Conservation (phyloP, 2,797 vertebrate species). For the Salarias fasciatus region DNA sequence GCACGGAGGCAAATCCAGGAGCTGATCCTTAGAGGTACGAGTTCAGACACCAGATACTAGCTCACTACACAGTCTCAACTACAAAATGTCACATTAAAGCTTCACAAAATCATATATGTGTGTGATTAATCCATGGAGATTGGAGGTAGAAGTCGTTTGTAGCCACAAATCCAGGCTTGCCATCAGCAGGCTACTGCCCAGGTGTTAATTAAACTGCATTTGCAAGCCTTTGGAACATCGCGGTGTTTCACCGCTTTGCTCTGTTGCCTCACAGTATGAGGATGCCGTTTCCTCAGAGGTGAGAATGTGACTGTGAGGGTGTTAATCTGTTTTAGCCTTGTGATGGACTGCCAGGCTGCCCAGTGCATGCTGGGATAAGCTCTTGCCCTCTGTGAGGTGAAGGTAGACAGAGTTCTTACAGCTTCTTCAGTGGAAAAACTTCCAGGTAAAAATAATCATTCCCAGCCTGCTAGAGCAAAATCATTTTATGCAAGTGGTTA, state of each 20-base stretch:
- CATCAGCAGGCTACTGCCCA: constrained; percentile 20
- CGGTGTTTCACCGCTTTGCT: constrained; percentile 39
- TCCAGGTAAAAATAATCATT: too few relatives aligned
- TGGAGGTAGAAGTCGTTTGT: constrained; percentile 2
- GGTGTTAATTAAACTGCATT: constrained; percentile 55
- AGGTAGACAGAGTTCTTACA: constrained; percentile 10
- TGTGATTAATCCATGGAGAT: constrained; percentile 6
- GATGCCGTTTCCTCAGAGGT: constrained; percentile 53
- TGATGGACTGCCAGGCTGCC: constrained; percentile 39
- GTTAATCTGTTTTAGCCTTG: constrained; percentile 54
- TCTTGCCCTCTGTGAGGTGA: constrained; percentile 36
- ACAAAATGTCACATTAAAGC: constrained; percentile 27
- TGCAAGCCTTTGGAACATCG: constrained; percentile 33
- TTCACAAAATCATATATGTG: constrained; percentile 1
- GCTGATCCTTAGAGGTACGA: constrained; percentile 39
- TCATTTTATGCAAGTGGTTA: too few relatives aligned
- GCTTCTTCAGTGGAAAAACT: too few relatives aligned
- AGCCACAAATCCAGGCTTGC: not conserved
- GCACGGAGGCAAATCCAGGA: constrained; percentile 51
- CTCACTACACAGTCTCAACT: constrained; percentile 28
- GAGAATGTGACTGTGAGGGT: constrained; percentile 56
- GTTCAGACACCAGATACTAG: constrained; percentile 27
- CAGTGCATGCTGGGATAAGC: constrained; percentile 50
- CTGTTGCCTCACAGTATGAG: constrained; percentile 47
- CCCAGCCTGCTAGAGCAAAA: too few relatives aligned